Base-by-base conservation (phyloP, 2,113 vertebrate genomes). In the Myotis lucifugus region DNA sequence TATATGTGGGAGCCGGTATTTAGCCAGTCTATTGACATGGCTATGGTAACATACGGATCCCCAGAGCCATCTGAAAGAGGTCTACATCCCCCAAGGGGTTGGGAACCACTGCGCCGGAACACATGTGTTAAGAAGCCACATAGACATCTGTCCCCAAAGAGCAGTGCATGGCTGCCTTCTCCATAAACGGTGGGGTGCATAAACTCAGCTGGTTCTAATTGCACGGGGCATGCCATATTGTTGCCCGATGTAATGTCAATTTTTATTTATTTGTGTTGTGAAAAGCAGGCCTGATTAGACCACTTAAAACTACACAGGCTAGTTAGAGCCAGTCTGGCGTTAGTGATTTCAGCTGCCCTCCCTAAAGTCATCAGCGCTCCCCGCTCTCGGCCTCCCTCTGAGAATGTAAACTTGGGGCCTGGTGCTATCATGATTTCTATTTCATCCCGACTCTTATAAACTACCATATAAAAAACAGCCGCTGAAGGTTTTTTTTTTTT, bases 401-500 rank as follows among this genome's bases (percentile, higher is more conserved):
- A 92, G 95, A 98, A 97, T 93, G 93, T 95, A 85, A 96, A 97
- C 96, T 95, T 85, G 69, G 78, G 97, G 94, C 96, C 95, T 87
- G 70, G 73, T 94, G 90, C 95, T 92, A 86, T 97, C 95, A 91
- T 81, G 85, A 77, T 81, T 96, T 97, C 95, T 97, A 46, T 96
- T 98, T 97, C 97, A 98, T 96, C 88, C 85, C 32, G 89, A 94
- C 95, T 97, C 76, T 83, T 97, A 56, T 64, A 97, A 98, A 88
- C 95, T 96, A 95, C 96, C 91, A 95, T 93, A 94, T 56, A 97
- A 97, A 98, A 98, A 96, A 96, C 97, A 98, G 96, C 90, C 88
- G 50, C 90, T 27, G n/a, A 96, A 91, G 50, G 56, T 5, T 54
- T 69, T 87, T 91, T 94, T 61, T 91, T 81, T 94, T 92, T 94